Evolutionary conservation across 2,797 vertebrate species (phyloP), one percentile per base, ranked within the genome.

Genomic region (Atherinosoma microstoma): DNA sequence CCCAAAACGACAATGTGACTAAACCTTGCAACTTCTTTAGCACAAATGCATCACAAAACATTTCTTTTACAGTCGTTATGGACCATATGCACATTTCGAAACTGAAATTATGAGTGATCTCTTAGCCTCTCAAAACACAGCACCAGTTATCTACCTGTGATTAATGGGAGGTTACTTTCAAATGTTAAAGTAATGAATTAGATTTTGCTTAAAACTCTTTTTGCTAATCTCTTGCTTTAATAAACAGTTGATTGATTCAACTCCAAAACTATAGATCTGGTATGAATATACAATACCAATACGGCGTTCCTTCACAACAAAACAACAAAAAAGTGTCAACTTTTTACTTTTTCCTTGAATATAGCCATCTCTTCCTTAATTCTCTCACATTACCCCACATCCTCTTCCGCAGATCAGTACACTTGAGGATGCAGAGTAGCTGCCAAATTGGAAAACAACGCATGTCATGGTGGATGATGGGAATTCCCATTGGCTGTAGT

Each of bases 401-500:
- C 63, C n/a, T n/a, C n/a, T n/a, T n/a, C n/a, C n/a, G n/a, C n/a
- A n/a, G n/a, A 42, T 67, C 15, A 1, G 32, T 54, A 36, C 58
- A 36, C 69, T 51, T 18, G 6, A 51, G 65, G 73, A 73, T 9
- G 27, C 68, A 0, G 6, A 57, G 67, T 13, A 49, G 70, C 70
- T 71, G 82, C 79, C 71, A 63, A 30, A 70, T 76, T 51, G 58
- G 61, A 69, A 80, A 85, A 78, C 59, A 73, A 30, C 3, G 30
- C 67, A 72, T 53, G 65, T 78, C 82, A 64, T 16, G 45, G 62
- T 36, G 63, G 79, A 62, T 34, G 62, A 68, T 18, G 47, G 75
- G 64, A 67, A 49, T 54, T 56, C 63, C 69, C 56, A 11, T 22
- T n/a, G 64, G 82, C 75, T 40, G 18, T 4, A 2, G 22, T 38